Evolutionary conservation across 1,140 invertebrate species (phyloP).

Genomic region (Mycetomoellerius zeteki): DNA sequence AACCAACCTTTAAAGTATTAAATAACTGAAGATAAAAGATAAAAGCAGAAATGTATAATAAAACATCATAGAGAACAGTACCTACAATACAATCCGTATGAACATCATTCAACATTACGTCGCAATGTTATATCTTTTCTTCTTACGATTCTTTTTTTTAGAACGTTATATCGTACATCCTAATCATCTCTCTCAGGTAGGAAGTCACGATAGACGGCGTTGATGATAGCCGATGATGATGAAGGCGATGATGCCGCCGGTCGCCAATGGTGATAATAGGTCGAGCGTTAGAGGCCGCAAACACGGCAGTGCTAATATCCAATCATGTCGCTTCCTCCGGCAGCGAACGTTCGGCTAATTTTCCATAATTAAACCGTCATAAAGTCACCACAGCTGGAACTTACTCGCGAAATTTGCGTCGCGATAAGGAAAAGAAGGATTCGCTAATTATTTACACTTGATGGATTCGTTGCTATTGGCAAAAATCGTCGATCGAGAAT

Average conservation of each 20-base stretch:
- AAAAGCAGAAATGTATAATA: neutral
- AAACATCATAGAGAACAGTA: neutral
- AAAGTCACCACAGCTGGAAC: slow-evolving; percentile 70
- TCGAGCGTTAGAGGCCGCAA: slow-evolving; percentile 65
- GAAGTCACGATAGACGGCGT: neutral
- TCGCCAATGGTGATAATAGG: slow-evolving; percentile 46
- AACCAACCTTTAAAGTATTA: neutral
- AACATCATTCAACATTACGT: slow-evolving; percentile 28
- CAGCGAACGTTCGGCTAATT: slow-evolving; percentile 77
- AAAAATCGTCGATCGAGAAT: neutral
- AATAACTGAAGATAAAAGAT: neutral
- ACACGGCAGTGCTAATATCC: slow-evolving; percentile 71
- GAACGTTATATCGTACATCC: slow-evolving; percentile 19
- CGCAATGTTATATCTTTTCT: neutral
- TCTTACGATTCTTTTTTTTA: neutral
- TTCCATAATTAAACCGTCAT: slow-evolving; percentile 80
- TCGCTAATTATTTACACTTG: slow-evolving; percentile 5
- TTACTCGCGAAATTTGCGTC: neutral
- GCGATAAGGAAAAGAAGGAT: slow-evolving; percentile 10
- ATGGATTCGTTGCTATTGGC: neutral
- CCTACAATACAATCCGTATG: neutral
- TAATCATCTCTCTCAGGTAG: slow-evolving; percentile 28
- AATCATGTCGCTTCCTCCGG: slow-evolving; percentile 70
- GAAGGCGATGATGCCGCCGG: slow-evolving; percentile 58
- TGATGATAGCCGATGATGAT: slow-evolving; percentile 58